phyloP scores from a whole-genome alignment of 2,113 vertebrate species.

The Pterocles orientalis region DNA sequence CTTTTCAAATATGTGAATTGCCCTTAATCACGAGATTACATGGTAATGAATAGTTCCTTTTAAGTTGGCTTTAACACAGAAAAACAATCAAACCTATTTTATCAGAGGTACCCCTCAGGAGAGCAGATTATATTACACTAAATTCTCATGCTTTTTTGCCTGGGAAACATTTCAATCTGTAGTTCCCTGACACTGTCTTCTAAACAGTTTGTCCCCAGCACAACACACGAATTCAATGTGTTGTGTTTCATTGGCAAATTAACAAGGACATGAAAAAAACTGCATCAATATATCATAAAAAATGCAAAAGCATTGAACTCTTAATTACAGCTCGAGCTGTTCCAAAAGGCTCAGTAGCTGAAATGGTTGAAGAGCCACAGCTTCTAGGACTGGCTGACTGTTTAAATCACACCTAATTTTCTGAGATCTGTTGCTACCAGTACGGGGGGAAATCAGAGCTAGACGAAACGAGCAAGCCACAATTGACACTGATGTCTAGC shows the following conservation, averaged over 20 bases:
- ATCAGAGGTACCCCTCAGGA: neutral
- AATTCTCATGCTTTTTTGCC: neutral
- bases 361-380: neutral
- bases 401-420: neutral
- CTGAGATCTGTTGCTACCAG: neutral
- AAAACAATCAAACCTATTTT: neutral
- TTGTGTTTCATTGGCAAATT: neutral
- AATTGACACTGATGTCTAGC: neutral
- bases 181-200: neutral
- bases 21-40: neutral
- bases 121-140: neutral
- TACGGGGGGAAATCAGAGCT: neutral
- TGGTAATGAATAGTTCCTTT: neutral
- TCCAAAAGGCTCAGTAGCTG: neutral
- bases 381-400: neutral
- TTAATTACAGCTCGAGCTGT: neutral
- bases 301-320: neutral
- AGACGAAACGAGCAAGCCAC: neutral
- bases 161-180: neutral
- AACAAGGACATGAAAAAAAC: neutral
- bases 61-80: neutral
- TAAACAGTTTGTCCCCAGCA: neutral
- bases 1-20: neutral
- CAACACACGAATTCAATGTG: neutral
- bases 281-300: neutral